Percentiles rank a stretch among this genome's conserved stretches.
Conservation (phyloP, 2,113 vertebrate genomes). For the Salvelinus namaycush region DNA sequence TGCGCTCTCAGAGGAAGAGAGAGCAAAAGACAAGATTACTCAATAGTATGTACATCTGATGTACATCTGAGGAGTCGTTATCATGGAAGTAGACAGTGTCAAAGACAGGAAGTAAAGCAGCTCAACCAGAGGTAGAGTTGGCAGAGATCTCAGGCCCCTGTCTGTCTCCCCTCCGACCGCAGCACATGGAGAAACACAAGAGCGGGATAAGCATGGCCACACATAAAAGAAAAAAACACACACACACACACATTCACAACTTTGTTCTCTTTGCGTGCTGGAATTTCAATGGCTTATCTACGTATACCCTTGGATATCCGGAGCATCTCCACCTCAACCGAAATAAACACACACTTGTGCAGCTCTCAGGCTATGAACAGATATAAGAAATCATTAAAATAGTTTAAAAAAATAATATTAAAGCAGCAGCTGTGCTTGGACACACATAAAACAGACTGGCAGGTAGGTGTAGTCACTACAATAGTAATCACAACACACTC, state of each 20-base stretch:
- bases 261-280: conserved; percentile 39
- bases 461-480: not conserved
- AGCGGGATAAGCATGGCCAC: conserved; percentile 39
- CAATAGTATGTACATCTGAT: not conserved
- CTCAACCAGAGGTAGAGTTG: conserved; percentile 33
- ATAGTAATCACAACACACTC: no score
- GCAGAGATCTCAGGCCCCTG: not conserved
- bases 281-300: conserved; percentile 44
- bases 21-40: not conserved
- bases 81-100: conserved; percentile 21
- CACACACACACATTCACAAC: conserved; percentile 3
- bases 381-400: not conserved
- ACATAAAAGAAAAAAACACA: not conserved
- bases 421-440: not conserved
- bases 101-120: conserved; percentile 27
- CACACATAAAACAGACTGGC: no score
- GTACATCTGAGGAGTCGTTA: no score
- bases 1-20: no score
- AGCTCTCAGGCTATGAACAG: conserved; percentile 22
- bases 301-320: conserved; percentile 33
- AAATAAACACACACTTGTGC: conserved; percentile 1
- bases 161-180: conserved; percentile 8
- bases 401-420: not conserved
- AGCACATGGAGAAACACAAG: conserved; percentile 27
- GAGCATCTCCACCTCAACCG: conserved; percentile 36